Conservation (phyloP, 2,113 vertebrate species). For the Stictonetta naevosa region DNA sequence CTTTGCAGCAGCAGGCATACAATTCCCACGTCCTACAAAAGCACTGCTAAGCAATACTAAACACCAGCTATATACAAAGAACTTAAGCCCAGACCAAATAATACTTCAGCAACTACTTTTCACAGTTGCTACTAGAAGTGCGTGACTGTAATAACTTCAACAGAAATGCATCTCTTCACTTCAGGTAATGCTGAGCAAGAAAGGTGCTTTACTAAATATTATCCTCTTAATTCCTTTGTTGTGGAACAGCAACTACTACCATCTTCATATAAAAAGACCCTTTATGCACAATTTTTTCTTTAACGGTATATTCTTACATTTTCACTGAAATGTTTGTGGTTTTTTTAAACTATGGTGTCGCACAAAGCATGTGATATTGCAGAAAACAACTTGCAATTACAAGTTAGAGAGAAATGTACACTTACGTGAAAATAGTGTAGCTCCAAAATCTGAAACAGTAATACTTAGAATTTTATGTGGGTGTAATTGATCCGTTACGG, state of each 20-base stretch:
- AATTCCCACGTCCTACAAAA: neutral
- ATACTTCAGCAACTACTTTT: neutral
- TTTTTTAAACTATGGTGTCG: neutral
- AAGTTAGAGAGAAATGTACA: neutral
- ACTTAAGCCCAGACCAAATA: neutral
- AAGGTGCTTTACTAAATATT: neutral
- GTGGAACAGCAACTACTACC: neutral
- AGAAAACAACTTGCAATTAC: too few species aligned
- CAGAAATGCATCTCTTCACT: neutral
- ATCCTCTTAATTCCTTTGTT: neutral
- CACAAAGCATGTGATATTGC: neutral
- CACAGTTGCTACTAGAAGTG: neutral
- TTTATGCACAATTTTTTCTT: neutral
- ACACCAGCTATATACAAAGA: neutral
- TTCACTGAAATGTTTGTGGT: neutral
- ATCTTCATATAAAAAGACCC: neutral
- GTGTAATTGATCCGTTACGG: neutral
- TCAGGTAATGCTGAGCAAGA: neutral
- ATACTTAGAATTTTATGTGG: too few species aligned
- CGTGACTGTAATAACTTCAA: neutral
- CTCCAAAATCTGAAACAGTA: neutral
- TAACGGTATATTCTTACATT: neutral
- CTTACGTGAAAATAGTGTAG: neutral
- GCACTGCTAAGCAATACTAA: neutral
- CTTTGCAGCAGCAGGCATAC: neutral